These are phyloP conservation scores for Neuroscelio doddi DNA, from an alignment of 2,888 invertebrate genomes.

Conservation along the genomic window DNA sequence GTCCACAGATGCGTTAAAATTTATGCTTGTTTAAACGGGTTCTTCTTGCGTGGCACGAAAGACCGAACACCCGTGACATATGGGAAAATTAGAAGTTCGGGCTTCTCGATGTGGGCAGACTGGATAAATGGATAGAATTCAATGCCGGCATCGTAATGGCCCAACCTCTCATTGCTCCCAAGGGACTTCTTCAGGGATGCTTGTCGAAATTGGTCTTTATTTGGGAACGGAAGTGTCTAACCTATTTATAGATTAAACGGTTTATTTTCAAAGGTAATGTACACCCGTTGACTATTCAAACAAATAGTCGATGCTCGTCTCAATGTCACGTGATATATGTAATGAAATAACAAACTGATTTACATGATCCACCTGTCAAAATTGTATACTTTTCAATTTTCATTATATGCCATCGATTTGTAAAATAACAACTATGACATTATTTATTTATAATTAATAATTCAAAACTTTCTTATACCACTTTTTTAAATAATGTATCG, in stretches of 20 bases:
- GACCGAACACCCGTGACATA: constrained; percentile 49
- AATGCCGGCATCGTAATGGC: constrained; percentile 54
- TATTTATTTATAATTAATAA: too few relatives aligned
- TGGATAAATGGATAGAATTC: constrained; percentile 64
- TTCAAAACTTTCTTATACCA: too few relatives aligned
- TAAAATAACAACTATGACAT: too few relatives aligned
- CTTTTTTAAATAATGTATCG: too few relatives aligned
- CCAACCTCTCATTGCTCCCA: constrained; percentile 61
- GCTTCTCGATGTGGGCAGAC: constrained; percentile 46
- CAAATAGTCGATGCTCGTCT: constrained; percentile 2
- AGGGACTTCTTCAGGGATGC: constrained; percentile 59
- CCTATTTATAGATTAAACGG: constrained; percentile 48
- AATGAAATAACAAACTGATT: too few relatives aligned
- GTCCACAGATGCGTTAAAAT: constrained; percentile 43
- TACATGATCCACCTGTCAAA: too few relatives aligned
- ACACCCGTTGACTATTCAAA: background rate
- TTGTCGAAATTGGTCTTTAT: constrained; percentile 67
- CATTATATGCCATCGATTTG: too few relatives aligned
- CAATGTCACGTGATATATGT: too few relatives aligned
- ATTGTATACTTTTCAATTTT: too few relatives aligned
- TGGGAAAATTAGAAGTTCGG: constrained; percentile 64
- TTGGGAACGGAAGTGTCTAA: constrained; percentile 48
- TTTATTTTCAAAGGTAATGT: constrained; percentile 3
- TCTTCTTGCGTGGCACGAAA: constrained; percentile 22
- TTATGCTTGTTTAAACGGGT: constrained; percentile 53